Evolutionary conservation across 1,140 invertebrate species (phyloP), one percentile per base, ranked within the genome.

Genomic region (Rhynchophorus ferrugineus): DNA sequence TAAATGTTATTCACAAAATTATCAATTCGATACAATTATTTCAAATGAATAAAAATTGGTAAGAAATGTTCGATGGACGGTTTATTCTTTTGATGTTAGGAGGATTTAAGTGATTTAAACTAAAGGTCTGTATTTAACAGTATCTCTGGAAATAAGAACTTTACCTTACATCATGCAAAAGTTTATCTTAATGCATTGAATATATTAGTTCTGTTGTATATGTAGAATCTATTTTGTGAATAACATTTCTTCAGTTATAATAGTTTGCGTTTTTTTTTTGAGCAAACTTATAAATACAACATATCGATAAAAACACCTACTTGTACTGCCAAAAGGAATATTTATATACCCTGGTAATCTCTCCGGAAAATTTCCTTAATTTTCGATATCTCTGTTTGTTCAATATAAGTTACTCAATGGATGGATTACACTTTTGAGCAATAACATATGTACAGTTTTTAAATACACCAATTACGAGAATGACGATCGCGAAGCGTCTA

Each of bases 341-440:
- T 61, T n/a, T 60, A 62, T 58, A 53, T 65, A 65, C 63, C 63
- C 63, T 65, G 63, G 63, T 62, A 57, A 54, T 56, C 47, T 57
- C 55, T 61, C 55, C 11, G 24, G 16, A 13, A 13, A 21, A 46
- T 46, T 46, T 17, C 22, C 13, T 8, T n/a, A 24, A 45, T 45
- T 3, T 54, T 38, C 51, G 47, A 38, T 57, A 56, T 52, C n/a
- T n/a, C n/a, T n/a, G n/a, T n/a, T n/a, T n/a, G 54, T 50, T 55
- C 37, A 52, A 44, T 21, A 44, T 36, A 54, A 60, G 45, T 49
- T 59, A 49, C 53, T 44, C 57, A 63, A 63, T 67, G 65, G 65
- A 67, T 66, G 65, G 65, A 67, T 66, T 67, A 64, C 55, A 67
- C 64, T 67, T 64, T 66, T 67, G 65, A 67, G 65, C 65, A 64